Percentiles rank a stretch among this genome's conserved stretches.
Evolutionary conservation across 2,113 vertebrate genomes (phyloP).

Genomic region (Myotis yumanensis): DNA sequence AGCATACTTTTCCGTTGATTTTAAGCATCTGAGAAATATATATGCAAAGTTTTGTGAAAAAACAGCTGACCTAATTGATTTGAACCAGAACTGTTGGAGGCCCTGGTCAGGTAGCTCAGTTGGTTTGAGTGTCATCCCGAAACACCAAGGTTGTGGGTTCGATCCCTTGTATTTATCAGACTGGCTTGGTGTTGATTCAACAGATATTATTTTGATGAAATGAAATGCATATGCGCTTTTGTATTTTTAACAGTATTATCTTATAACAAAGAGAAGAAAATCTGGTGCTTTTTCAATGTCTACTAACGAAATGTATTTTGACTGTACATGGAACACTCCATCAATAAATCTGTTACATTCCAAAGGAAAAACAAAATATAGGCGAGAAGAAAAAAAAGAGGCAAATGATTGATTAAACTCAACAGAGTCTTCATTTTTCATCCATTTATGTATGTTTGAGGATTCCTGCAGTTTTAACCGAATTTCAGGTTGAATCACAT

Average conservation of each 20-base stretch:
- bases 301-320: conserved; percentile 40
- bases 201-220: neutral
- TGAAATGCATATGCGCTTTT: neutral
- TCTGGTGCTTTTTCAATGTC: neutral
- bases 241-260: neutral
- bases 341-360: conserved; percentile 43
- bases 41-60: neutral
- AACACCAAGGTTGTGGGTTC: too few relatives aligned
- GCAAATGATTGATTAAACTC: conserved; percentile 75
- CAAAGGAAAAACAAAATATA: conserved; percentile 58
- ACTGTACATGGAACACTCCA: conserved; percentile 55
- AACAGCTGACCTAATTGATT: neutral
- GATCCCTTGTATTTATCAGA: neutral
- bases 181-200: neutral
- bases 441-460: conserved; percentile 79
- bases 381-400: conserved; percentile 40
- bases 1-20: neutral
- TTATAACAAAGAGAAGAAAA: neutral
- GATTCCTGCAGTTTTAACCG: conserved; percentile 81
- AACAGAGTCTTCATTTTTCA: conserved; percentile 80
- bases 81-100: neutral
- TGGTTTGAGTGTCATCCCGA: too few relatives aligned
- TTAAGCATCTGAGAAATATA: neutral
- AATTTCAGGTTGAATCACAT: conserved; percentile 82
- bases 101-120: neutral